Conservation (phyloP, 2,888 invertebrate genomes). For the Acanthopleura granulata region DNA sequence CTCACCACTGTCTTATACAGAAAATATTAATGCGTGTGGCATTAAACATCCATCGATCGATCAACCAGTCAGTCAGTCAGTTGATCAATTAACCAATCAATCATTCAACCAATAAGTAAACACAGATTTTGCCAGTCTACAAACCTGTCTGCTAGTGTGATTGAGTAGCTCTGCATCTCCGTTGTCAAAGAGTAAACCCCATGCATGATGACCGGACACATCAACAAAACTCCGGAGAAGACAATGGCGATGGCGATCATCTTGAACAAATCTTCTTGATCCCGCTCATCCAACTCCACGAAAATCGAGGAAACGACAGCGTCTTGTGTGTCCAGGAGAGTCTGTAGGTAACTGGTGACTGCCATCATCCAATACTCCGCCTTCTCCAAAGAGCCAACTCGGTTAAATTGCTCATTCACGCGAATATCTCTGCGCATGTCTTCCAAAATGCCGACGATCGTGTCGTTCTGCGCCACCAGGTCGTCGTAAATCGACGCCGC, state of each 20-base stretch:
- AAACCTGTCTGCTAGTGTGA: conserved; percentile 57
- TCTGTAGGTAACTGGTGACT: conserved; percentile 31
- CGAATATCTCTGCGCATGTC: conserved; percentile 19
- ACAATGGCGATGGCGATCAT: conserved; percentile 55
- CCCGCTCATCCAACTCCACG: conserved; percentile 33
- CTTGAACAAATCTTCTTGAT: conserved; percentile 45
- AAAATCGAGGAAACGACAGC: conserved; percentile 38
- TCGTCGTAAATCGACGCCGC: conserved; percentile 48
- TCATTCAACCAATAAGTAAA: no score
- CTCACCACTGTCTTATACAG: no score
- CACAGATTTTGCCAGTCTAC: background rate
- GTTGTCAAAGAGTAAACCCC: conserved; percentile 60
- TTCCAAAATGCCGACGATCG: conserved; percentile 3
- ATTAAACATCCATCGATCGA: no score
- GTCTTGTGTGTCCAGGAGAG: conserved; percentile 38
- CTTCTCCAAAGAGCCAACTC: background rate
- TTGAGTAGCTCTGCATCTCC: conserved; percentile 58
- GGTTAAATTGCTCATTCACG: conserved; percentile 5
- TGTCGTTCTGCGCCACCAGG: conserved; percentile 21
- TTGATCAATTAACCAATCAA: no score
- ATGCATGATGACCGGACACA: conserved; percentile 56
- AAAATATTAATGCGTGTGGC: no score
- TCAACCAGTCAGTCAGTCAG: no score
- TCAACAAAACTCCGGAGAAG: conserved; percentile 50
- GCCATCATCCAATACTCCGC: conserved; percentile 15